Evolutionary conservation across 2,888 invertebrate species (phyloP), one percentile per base, ranked within the genome.

Genomic region (Cremastinae sp.): DNA sequence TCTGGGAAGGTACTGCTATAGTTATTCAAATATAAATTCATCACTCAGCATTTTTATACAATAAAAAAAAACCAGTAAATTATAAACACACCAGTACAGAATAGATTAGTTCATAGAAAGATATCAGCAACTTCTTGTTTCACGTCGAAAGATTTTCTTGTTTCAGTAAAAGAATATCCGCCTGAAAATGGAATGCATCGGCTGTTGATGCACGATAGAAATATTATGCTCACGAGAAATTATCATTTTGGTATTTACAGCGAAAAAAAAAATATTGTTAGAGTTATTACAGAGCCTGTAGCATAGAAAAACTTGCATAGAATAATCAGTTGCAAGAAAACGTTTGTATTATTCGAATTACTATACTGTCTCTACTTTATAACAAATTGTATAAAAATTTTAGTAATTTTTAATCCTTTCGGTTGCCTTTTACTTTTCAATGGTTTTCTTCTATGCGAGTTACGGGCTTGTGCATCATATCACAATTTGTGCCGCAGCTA

Each of bases 1-100:
- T 86, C 94, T 98, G 86, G 98, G 98, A 93, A 96, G 97, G 96
- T 96, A 91, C 82, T 85, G 80, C 92, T 91, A n/a, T n/a, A 93
- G 90, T 83, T 78, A 77, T 80, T 82, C 77, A 79, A 81, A 80
- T 77, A 12, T 79, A 45, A 77, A 53, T 56, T 45, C 58, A 71
- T 75, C 41, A 51, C 22, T 69, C 56, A 68, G 61, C 64, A 77
- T 74, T 35, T 51, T 16, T 28, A 37, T 39, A n/a, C 14, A 59
- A 22, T 22, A 43, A 41, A 45, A 12, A 16, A 35, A 47, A 47
- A 14, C 7, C 2, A 10, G 12, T 16, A 39, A 18, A 3, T 28
- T 35, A 35, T 10, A 35, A 1, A 10, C 7, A 4, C 47, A 35
- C 35, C 10, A 16, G 28, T 28, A 3, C 5, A 28, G 28, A 28